Conservation (phyloP, 2,113 vertebrate species). For the Varanus komodoensis region DNA sequence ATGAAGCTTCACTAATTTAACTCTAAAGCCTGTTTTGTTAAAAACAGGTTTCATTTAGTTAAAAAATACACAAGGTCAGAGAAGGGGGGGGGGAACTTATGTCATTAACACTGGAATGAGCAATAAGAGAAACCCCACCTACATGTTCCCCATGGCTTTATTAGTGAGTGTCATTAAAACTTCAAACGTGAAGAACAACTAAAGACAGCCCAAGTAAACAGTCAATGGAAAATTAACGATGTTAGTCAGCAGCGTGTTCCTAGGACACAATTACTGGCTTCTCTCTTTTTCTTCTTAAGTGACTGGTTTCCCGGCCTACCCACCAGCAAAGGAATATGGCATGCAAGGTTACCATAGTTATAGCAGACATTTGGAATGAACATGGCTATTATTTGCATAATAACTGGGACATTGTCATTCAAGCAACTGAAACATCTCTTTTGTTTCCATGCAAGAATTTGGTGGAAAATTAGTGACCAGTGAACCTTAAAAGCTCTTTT, state of each 20-base stretch:
- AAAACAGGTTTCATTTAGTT: neutral
- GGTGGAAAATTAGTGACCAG: neutral
- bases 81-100: neutral
- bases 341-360: slow-evolving; percentile 21
- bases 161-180: slow-evolving; percentile 28
- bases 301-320: neutral
- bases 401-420: slow-evolving; percentile 34
- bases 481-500: neutral
- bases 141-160: neutral
- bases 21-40: neutral
- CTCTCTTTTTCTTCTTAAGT: slow-evolving; percentile 19
- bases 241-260: slow-evolving; percentile 18
- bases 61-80: neutral
- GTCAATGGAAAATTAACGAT: slow-evolving; percentile 28
- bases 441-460: neutral
- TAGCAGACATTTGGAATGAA: slow-evolving; percentile 11
- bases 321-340: neutral
- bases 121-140: slow-evolving; percentile 11
- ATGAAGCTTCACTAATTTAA: neutral
- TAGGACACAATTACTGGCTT: slow-evolving; percentile 20
- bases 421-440: neutral
- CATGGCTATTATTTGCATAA: neutral
- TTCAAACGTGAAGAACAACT: slow-evolving; percentile 19
- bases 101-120: neutral
- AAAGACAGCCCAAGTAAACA: slow-evolving; percentile 41